Conservation (phyloP, 2,888 invertebrate genomes). For the Oconnorella tubifera region DNA sequence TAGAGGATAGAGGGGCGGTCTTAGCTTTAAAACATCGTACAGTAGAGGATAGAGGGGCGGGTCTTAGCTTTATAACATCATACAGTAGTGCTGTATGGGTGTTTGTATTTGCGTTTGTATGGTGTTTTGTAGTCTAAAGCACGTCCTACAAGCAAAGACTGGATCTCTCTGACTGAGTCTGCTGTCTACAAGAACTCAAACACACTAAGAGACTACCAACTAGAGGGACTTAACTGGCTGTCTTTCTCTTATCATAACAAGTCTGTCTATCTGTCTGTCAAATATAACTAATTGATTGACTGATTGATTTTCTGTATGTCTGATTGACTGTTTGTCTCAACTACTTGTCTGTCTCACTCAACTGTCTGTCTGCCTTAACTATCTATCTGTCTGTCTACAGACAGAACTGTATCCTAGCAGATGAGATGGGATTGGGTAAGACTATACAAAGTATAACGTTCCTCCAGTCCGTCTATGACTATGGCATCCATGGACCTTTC, state of each 20-base stretch:
- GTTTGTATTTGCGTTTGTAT: too few species aligned
- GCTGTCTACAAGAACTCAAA: conserved; percentile 89
- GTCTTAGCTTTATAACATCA: too few species aligned
- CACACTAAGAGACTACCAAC: conserved; percentile 88
- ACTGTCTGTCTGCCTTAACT: too few species aligned
- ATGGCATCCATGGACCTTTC: conserved; percentile 88
- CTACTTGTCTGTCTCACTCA: not conserved
- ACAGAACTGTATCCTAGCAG: conserved; percentile 96
- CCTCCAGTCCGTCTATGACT: conserved; percentile 73
- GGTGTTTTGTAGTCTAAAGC: too few species aligned
- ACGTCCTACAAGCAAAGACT: conserved; percentile 48
- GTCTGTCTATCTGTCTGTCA: too few species aligned
- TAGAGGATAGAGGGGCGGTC: too few species aligned
- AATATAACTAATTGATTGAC: not conserved
- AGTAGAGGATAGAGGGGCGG: conserved; percentile 16
- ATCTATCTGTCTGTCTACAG: conserved; percentile 54
- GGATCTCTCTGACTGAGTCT: conserved; percentile 66
- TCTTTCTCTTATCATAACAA: conserved; percentile 93
- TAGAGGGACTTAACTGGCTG: conserved; percentile 98
- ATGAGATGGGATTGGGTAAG: conserved; percentile 99
- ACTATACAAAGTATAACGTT: conserved; percentile 99
- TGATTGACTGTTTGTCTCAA: not conserved
- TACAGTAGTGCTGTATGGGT: too few species aligned
- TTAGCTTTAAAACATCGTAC: conserved; percentile 15
- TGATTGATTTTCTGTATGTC: too few species aligned